phyloP scores from a whole-genome alignment of 2,113 vertebrate species.

The Nipponia nippon region DNA sequence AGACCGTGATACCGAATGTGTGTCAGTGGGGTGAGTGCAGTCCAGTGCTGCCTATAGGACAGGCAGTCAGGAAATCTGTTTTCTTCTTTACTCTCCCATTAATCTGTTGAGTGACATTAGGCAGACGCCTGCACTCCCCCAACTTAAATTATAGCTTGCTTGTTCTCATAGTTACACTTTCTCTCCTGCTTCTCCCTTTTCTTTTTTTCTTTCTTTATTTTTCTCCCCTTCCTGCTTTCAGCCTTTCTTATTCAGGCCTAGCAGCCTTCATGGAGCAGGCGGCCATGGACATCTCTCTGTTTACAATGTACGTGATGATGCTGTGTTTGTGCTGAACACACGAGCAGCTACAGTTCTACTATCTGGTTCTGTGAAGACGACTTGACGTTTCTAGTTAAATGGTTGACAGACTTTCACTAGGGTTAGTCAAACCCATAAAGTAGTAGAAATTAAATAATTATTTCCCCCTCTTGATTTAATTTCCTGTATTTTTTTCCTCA shows the following conservation, averaged over 20 bases:
- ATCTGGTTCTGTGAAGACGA: background rate
- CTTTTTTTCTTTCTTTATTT: accelerated
- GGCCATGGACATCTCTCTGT: background rate
- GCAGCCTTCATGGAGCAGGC: background rate
- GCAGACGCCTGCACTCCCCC: background rate
- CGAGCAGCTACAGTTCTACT: background rate
- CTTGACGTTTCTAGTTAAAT: background rate
- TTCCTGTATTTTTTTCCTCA: background rate
- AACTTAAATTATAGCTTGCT: background rate
- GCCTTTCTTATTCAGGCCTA: background rate
- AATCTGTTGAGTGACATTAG: background rate
- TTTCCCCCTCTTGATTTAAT: background rate
- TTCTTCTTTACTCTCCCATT: background rate
- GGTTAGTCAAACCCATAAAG: background rate
- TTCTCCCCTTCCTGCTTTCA: background rate
- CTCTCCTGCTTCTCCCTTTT: background rate
- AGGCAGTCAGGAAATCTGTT: background rate
- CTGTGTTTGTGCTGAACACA: background rate
- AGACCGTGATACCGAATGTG: background rate
- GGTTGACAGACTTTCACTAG: background rate
- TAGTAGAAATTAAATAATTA: background rate
- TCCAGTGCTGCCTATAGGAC: background rate
- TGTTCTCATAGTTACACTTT: background rate
- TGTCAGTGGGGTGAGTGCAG: background rate
- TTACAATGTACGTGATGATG: background rate